Conservation (phyloP, 1,140 invertebrate species). For the Leucophenga varia region DNA sequence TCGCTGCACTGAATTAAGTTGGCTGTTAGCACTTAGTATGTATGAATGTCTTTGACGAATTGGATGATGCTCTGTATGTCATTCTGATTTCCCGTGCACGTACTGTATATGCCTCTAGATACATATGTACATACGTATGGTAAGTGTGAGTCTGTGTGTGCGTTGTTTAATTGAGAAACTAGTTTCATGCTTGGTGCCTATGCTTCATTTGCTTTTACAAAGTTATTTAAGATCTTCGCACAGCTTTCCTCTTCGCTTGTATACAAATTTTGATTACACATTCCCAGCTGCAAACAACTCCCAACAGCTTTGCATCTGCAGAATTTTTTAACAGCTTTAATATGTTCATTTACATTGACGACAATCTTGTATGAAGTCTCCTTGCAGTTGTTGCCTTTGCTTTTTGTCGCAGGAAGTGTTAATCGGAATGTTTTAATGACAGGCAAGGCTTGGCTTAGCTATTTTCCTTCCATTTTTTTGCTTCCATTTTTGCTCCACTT, state of each 20-base stretch:
- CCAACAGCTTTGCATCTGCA: constrained; percentile 12
- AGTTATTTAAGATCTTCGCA: no score
- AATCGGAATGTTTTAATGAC: constrained; percentile 51
- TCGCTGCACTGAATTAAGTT: constrained; percentile 28
- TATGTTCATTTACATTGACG: neutral
- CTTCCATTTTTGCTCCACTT: constrained; percentile 17
- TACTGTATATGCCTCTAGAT: neutral
- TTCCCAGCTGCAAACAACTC: constrained; percentile 1
- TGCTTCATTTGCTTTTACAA: constrained; percentile 6
- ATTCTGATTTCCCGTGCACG: no score
- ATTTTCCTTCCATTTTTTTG: no score
- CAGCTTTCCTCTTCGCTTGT: no score
- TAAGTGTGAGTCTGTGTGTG: constrained; percentile 21
- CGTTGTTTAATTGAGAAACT: constrained; percentile 46
- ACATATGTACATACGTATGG: constrained; percentile 3
- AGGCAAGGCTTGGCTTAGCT: constrained; percentile 25
- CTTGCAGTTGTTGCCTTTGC: no score
- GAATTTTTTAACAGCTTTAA: constrained; percentile 2
- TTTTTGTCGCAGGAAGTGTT: constrained; percentile 48
- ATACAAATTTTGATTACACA: constrained; percentile 14
- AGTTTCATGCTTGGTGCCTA: constrained; percentile 28
- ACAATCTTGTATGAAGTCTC: no score
- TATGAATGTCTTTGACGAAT: constrained; percentile 47
- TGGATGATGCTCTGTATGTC: constrained; percentile 15
- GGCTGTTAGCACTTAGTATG: constrained; percentile 29